phyloP scores from a whole-genome alignment of 2,888 invertebrate species.

The Gasteruption jaculator region DNA sequence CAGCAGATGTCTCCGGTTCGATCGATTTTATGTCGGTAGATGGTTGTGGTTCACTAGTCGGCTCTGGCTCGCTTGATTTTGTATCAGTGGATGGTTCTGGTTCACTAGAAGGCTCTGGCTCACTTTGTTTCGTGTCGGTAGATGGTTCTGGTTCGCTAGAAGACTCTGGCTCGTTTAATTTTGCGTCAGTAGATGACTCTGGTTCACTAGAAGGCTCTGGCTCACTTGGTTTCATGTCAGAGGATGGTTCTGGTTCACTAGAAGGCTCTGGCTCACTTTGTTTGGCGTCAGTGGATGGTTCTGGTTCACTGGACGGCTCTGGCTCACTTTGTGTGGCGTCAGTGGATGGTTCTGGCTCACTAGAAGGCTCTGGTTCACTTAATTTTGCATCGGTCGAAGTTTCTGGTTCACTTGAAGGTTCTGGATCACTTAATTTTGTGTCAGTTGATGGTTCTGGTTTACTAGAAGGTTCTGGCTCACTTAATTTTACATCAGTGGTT shows the following conservation, averaged over 20 bases:
- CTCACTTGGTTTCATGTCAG: conserved; percentile 27
- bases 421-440: conserved; percentile 1
- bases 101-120: conserved; percentile 32
- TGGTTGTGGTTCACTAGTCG: conserved; percentile 22
- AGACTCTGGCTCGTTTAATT: conserved; percentile 15
- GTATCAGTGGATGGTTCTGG: conserved; percentile 33
- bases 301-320: conserved; percentile 34
- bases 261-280: conserved; percentile 24
- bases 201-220: conserved; percentile 26
- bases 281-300: conserved; percentile 36
- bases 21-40: conserved; percentile 18
- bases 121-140: conserved; percentile 21
- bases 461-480: conserved; percentile 35
- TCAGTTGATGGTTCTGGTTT: conserved; percentile 33
- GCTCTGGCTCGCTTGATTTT: conserved; percentile 21
- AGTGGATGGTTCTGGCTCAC: conserved; percentile 21
- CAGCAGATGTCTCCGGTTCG: conserved; percentile 21
- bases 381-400: no score
- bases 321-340: conserved; percentile 35
- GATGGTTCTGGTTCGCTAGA: conserved; percentile 28
- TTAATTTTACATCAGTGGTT: conserved; percentile 33
- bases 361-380: conserved; percentile 25
- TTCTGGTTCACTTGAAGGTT: conserved; percentile 26
- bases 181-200: conserved; percentile 19
- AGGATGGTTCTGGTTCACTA: conserved; percentile 21